Conservation (phyloP, 2,113 vertebrate species). For the Melozone crissalis region DNA sequence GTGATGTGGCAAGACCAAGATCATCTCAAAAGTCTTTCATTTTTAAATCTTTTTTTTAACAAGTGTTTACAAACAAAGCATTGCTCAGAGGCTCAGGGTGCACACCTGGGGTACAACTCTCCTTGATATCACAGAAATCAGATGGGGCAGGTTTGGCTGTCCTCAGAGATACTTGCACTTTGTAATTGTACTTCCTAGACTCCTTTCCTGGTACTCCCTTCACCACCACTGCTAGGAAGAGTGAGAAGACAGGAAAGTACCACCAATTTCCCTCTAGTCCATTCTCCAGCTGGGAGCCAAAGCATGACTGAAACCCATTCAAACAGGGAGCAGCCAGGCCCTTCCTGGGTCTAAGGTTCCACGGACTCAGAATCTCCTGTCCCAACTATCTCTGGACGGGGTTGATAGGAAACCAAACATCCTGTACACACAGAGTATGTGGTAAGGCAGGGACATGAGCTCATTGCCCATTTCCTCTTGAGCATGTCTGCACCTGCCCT, state of each 20-base stretch:
- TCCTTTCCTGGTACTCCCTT: not conserved
- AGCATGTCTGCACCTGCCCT: not conserved
- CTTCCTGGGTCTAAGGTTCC: not conserved
- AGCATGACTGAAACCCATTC: not conserved
- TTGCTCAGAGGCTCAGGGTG: not conserved
- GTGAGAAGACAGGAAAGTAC: not conserved
- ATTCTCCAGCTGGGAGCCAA: not conserved
- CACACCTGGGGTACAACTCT: not conserved
- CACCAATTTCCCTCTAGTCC: not conserved
- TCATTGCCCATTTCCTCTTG: not conserved
- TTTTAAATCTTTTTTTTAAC: not conserved
- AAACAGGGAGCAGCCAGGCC: not conserved
- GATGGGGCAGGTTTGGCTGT: not conserved
- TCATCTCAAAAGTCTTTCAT: not conserved
- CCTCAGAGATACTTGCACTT: not conserved
- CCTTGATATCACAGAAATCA: not conserved
- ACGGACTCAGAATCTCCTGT: not conserved
- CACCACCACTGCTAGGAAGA: not conserved
- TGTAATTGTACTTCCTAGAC: not conserved
- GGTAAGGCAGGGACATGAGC: accelerated
- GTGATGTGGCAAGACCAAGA: not conserved
- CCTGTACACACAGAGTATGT: not conserved
- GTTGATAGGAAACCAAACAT: constrained; percentile 16
- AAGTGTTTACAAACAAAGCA: not conserved
- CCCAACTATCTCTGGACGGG: accelerated